Base-by-base conservation (phyloP, 2,113 vertebrate species). In the Taxidea taxus region DNA sequence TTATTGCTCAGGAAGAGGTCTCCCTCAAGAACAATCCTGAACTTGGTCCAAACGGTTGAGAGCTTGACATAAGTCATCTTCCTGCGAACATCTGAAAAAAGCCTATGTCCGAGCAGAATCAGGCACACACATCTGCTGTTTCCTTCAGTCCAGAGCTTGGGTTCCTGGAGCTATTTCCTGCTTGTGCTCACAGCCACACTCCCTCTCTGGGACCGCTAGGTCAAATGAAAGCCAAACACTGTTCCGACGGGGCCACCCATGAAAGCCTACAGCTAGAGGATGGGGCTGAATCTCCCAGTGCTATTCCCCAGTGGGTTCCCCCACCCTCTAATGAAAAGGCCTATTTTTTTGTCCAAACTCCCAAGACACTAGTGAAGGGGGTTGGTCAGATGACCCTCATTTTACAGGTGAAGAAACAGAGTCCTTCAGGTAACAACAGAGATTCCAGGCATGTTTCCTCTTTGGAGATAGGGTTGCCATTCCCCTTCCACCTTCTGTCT, bases 31-130 rank as follows among this genome's bases (percentile, higher is more conserved):
- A 95, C 87, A 91, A 91, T 66, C 97, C 92, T 82, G 95, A 98
- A 96, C 94, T 93, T 96, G 29, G 72, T 94, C 98, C 97, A 97
- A 96, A 91, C 6, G 16, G 39, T 44, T 89, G 97, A 96, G 95
- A 97, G 96, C 95, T 97, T 97, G 98, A 98, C 97, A 87, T 51
- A 75, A 94, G 96, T 90, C 93, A 97, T 98, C 97, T 97, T 98
- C 90, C 97, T 94, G 97, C 96, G 97, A 97, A 90, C 97, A 95
- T 98, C 97, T 95, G 97, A 91, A 96, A 97, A 90, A 91, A 84
- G 60, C 87, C 51, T 95, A 90, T 20, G 72, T 70, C 96, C 92
- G 92, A 96, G 97, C 92, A 96, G 95, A 95, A 89, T 89, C 18
- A 39, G 91, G 97, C 56, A 95, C 95, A 94, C 97, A 93, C 94